Conservation (phyloP, 2,797 vertebrate genomes). For the Allobates femoralis region DNA sequence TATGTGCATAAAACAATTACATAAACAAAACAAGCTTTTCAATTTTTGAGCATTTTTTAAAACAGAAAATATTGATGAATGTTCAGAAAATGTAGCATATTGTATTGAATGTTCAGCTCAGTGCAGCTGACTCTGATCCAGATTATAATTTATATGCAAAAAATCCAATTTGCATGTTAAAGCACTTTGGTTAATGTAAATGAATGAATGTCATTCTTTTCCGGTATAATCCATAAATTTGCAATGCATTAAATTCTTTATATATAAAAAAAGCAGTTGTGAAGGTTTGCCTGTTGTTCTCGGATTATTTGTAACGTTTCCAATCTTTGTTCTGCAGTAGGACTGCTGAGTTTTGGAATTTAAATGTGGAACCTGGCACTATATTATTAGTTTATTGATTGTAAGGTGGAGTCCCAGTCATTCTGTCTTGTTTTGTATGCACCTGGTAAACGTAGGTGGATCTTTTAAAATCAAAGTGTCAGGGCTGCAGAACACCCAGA, state of each 20-base stretch:
- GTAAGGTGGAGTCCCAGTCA: slow-evolving; percentile 34
- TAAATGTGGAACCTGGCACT: slow-evolving; percentile 24
- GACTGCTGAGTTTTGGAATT: slow-evolving; percentile 55
- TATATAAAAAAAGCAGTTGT: slow-evolving; percentile 36
- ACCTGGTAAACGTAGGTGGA: slow-evolving; percentile 44
- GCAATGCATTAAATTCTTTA: slow-evolving; percentile 51
- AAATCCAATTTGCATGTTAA: slow-evolving; percentile 58
- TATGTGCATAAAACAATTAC: not conserved
- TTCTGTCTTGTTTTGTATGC: slow-evolving; percentile 51
- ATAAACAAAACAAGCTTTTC: not conserved
- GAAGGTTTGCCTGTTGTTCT: slow-evolving; percentile 46
- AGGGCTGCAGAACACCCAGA: slow-evolving; percentile 2
- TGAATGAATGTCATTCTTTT: slow-evolving; percentile 59
- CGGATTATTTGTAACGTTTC: slow-evolving; percentile 31
- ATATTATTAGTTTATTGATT: slow-evolving; percentile 56
- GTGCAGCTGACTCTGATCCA: slow-evolving; percentile 40
- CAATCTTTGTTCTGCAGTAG: not conserved
- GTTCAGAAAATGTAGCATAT: slow-evolving; percentile 16
- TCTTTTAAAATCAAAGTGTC: slow-evolving; percentile 47
- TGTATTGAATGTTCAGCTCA: slow-evolving; percentile 24
- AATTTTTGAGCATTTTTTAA: slow-evolving; percentile 15
- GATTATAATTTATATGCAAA: slow-evolving; percentile 56
- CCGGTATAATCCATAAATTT: slow-evolving; percentile 60
- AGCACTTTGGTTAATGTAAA: slow-evolving; percentile 59
- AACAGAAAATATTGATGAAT: slow-evolving; percentile 22